Percentiles rank a stretch among this genome's conserved stretches.
These are phyloP conservation scores for Aphis craccivora DNA, from an alignment of 1,140 invertebrate species.

Conservation along the genomic window DNA sequence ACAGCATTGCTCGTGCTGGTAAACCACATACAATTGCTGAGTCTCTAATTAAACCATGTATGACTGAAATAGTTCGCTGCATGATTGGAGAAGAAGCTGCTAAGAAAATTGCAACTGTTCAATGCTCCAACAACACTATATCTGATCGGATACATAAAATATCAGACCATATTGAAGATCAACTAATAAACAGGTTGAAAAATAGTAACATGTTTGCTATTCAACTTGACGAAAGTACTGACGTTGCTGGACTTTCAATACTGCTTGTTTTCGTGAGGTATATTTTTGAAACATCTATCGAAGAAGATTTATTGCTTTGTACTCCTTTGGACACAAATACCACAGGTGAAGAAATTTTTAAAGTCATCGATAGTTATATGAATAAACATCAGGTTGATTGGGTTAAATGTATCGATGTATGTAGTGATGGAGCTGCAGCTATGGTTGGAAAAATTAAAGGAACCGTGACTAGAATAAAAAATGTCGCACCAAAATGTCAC, in stretches of 20 bases:
- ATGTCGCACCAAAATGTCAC: slow-evolving; percentile 8
- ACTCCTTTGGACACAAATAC: background rate
- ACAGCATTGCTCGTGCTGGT: slow-evolving; percentile 62
- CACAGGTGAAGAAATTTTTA: slow-evolving; percentile 35
- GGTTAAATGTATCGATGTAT: background rate
- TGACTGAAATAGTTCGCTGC: slow-evolving; percentile 28
- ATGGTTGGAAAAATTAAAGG: slow-evolving; percentile 33
- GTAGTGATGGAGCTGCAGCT: slow-evolving; percentile 5
- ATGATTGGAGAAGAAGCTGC: background rate
- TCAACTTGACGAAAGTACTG: slow-evolving; percentile 17
- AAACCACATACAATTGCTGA: slow-evolving; percentile 60
- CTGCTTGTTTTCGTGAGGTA: slow-evolving; percentile 12
- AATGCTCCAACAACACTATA: background rate
- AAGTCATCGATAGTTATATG: background rate
- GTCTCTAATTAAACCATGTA: slow-evolving; percentile 55
- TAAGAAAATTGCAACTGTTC: slow-evolving; percentile 5
- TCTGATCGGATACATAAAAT: slow-evolving; percentile 13
- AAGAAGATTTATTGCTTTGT: slow-evolving; percentile 25
- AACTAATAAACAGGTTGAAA: background rate
- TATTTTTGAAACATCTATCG: background rate
- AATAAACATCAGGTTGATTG: background rate
- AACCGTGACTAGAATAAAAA: background rate
- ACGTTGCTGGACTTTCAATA: slow-evolving; percentile 11
- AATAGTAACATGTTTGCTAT: background rate
- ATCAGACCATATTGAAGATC: slow-evolving; percentile 6